These are phyloP conservation scores for Tapera naevia DNA, from an alignment of 2,797 vertebrate species.

Conservation along the genomic window DNA sequence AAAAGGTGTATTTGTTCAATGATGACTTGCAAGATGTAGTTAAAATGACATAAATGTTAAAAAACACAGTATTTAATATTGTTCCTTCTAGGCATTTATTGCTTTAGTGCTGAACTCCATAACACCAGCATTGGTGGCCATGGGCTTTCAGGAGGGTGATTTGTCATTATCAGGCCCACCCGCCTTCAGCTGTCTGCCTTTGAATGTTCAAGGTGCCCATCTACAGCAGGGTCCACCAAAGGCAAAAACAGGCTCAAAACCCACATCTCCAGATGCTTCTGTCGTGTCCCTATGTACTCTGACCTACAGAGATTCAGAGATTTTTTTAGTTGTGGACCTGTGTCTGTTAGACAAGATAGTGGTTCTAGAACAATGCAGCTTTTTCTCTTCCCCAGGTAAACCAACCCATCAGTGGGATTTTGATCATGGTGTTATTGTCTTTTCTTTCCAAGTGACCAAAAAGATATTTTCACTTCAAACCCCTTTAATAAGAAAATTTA, in stretches of 20 bases:
- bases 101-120: not conserved
- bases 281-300: not conserved
- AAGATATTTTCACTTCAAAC: not conserved
- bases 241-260: not conserved
- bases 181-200: not conserved
- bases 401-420: not conserved
- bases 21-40: fast-evolving
- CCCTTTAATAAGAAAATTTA: not conserved
- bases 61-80: not conserved
- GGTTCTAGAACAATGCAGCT: not conserved
- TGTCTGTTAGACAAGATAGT: not conserved
- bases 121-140: not conserved
- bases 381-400: not conserved
- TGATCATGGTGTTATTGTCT: not conserved
- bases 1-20: not conserved
- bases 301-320: not conserved
- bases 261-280: not conserved
- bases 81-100: not conserved
- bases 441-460: not conserved
- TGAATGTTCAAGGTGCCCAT: not conserved
- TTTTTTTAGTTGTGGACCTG: not conserved
- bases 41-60: not conserved
- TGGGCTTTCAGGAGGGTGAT: not conserved
- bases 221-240: not conserved
- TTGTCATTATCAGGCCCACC: not conserved